Evolutionary conservation across 2,797 vertebrate genomes (phyloP).

Genomic region (Crenuchus spilurus): DNA sequence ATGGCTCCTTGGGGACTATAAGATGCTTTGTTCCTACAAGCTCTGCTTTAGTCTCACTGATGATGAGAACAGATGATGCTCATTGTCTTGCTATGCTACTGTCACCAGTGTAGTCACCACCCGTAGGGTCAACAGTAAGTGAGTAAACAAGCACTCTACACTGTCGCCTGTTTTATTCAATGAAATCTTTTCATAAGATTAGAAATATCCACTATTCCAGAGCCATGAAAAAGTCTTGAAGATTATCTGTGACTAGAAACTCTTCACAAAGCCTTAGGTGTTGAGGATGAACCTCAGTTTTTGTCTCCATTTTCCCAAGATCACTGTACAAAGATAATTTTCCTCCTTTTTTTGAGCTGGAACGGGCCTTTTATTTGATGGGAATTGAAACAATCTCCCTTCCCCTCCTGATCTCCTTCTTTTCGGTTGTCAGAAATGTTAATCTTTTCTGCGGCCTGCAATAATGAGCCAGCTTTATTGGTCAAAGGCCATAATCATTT

Average conservation of each 20-base stretch:
- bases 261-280: too few relatives aligned
- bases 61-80: slow-evolving; percentile 55
- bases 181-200: too few relatives aligned
- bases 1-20: slow-evolving; percentile 65
- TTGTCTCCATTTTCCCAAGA: slow-evolving; percentile 66
- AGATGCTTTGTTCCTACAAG: slow-evolving; percentile 60
- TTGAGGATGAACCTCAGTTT: slow-evolving; percentile 37
- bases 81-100: not conserved
- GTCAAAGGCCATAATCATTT: slow-evolving; percentile 95
- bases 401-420: slow-evolving; percentile 78
- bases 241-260: too few relatives aligned
- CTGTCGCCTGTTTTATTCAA: too few relatives aligned
- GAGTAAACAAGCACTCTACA: too few relatives aligned
- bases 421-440: slow-evolving; percentile 90
- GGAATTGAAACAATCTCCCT: slow-evolving; percentile 71
- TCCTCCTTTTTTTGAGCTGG: slow-evolving; percentile 68
- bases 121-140: too few relatives aligned
- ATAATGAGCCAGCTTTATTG: slow-evolving; percentile 91
- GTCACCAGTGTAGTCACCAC: not conserved
- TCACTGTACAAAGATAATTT: slow-evolving; percentile 62
- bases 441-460: slow-evolving; percentile 87
- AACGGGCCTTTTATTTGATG: slow-evolving; percentile 65
- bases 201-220: too few relatives aligned
- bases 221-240: too few relatives aligned
- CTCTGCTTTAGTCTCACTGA: slow-evolving; percentile 57